phyloP scores from a whole-genome alignment of 30 jellyfish, hydroid and myxozoan species.

The Catostylus mosaicus region DNA sequence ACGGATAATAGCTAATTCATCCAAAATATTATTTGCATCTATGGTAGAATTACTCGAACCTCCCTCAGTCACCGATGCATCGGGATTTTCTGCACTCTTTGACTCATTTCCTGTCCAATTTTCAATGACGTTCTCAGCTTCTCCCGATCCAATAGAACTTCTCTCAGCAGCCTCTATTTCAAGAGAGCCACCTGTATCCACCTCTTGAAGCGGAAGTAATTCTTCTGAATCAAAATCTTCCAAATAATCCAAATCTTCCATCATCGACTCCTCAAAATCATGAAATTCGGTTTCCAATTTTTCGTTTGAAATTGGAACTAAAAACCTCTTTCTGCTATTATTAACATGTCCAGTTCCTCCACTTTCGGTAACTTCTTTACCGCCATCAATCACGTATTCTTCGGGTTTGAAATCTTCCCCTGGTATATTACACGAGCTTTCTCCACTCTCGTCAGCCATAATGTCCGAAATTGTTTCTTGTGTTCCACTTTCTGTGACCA shows the following conservation, averaged over 20 bases:
- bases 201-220: slow-evolving; percentile 12
- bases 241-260: slow-evolving; percentile 63
- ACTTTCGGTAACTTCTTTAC: not conserved
- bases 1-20: not conserved
- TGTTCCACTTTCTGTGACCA: too few species aligned
- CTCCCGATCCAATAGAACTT: not conserved
- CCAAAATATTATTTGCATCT: not conserved
- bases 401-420: not conserved
- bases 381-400: too few species aligned
- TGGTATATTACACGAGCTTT: not conserved
- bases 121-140: not conserved
- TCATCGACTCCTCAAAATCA: slow-evolving; percentile 77
- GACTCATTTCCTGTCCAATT: not conserved
- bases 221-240: slow-evolving; percentile 50
- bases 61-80: not conserved
- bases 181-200: not conserved
- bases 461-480: too few species aligned
- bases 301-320: not conserved
- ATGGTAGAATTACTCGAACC: not conserved
- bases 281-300: slow-evolving; percentile 65
- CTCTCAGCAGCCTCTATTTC: not conserved
- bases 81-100: not conserved
- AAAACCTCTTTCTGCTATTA: not conserved
- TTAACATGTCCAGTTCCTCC: not conserved
- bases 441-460: too few species aligned